These are phyloP conservation scores for Pissodes strobi DNA, from an alignment of 1,140 invertebrate genomes.

Conservation along the genomic window DNA sequence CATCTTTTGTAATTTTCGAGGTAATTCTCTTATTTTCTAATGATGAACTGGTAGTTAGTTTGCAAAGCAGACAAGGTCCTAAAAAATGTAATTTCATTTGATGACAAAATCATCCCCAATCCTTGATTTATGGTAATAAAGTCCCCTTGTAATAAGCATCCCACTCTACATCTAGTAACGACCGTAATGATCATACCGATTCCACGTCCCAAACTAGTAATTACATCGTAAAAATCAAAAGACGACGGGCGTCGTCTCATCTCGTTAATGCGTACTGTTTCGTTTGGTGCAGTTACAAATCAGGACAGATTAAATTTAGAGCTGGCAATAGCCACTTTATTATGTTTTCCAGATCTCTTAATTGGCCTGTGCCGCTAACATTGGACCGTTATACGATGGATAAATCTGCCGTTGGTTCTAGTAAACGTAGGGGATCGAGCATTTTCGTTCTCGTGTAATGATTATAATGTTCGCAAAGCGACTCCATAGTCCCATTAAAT, in stretches of 20 bases:
- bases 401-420: no score
- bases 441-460: constrained; percentile 1
- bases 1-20: no score
- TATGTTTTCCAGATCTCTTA: constrained; percentile 15
- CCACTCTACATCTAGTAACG: neutral
- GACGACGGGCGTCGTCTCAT: neutral
- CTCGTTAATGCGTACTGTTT: neutral
- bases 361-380: constrained; percentile 7
- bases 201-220: neutral
- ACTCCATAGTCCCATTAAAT: neutral
- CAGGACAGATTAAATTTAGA: constrained; percentile 12
- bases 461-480: constrained; percentile 6
- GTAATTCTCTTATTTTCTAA: no score
- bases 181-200: neutral
- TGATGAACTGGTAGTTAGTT: no score
- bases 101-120: neutral
- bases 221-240: neutral
- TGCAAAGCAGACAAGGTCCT: no score
- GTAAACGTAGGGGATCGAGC: no score
- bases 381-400: no score
- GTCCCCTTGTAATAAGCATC: constrained; percentile 1
- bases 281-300: no score
- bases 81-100: neutral
- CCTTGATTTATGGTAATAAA: neutral
- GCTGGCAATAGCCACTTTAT: constrained; percentile 13